phyloP scores from a whole-genome alignment of 2,113 vertebrate genomes.

The Fregetta grallaria region DNA sequence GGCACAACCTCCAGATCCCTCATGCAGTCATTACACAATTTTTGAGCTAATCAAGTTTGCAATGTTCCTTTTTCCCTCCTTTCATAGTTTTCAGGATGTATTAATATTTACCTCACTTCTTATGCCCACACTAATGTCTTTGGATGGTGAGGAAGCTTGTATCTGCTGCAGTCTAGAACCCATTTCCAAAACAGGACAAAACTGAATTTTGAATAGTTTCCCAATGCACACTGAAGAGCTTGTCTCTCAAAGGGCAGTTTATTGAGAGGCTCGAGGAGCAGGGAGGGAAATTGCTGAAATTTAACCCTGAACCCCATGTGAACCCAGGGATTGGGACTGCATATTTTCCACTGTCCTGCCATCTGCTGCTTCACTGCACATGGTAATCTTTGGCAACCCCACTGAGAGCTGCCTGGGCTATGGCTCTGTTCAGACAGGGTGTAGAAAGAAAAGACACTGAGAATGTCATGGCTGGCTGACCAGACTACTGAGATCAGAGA shows the following conservation, averaged over 20 bases:
- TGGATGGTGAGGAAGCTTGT: background rate
- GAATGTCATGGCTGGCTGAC: slow-evolving; percentile 79
- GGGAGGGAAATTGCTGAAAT: slow-evolving; percentile 51
- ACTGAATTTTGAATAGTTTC: background rate
- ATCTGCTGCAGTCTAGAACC: slow-evolving; percentile 12
- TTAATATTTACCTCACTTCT: background rate
- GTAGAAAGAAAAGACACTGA: slow-evolving; percentile 78
- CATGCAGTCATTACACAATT: background rate
- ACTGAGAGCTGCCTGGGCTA: slow-evolving; percentile 72
- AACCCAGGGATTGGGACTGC: slow-evolving; percentile 61
- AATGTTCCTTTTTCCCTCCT: background rate
- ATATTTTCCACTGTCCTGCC: slow-evolving; percentile 65
- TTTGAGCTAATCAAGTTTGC: background rate
- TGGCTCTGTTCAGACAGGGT: slow-evolving; percentile 75
- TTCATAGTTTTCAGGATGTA: background rate
- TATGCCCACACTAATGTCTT: background rate
- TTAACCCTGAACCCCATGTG: slow-evolving; percentile 74
- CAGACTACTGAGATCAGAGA: slow-evolving; percentile 79
- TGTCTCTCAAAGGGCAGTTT: background rate
- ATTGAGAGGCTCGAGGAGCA: background rate
- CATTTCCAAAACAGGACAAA: background rate
- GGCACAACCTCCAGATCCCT: background rate
- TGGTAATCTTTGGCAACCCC: slow-evolving; percentile 73
- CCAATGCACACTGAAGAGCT: background rate
- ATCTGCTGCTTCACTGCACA: slow-evolving; percentile 63